Conservation (phyloP, 2,888 invertebrate genomes). For the Malachius bipustulatus region DNA sequence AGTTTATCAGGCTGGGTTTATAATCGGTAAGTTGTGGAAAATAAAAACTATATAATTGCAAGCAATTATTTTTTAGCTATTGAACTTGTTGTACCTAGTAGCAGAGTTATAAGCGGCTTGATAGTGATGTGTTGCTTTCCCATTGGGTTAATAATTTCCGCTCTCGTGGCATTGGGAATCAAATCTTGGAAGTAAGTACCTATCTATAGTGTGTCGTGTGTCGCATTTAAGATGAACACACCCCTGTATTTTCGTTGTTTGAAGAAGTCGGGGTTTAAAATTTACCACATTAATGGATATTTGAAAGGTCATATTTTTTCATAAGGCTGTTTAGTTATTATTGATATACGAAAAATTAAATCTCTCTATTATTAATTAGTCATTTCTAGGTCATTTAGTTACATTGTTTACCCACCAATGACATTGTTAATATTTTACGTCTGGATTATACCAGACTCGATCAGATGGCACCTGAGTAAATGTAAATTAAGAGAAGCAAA, state of each 20-base stretch:
- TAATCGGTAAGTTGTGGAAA: constrained; percentile 58
- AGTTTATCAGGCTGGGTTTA: constrained; percentile 59
- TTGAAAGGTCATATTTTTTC: too few species aligned
- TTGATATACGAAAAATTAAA: too few species aligned
- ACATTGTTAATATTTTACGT: constrained; percentile 54
- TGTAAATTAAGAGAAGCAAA: constrained; percentile 46
- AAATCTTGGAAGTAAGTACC: constrained; percentile 52
- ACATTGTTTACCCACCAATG: constrained; percentile 53
- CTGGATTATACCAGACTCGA: constrained; percentile 58
- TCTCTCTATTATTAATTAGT: too few species aligned
- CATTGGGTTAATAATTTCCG: constrained; percentile 54
- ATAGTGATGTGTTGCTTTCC: constrained; percentile 60
- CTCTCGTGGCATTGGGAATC: constrained; percentile 52
- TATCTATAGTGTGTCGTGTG: too few species aligned
- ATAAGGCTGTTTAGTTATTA: too few species aligned
- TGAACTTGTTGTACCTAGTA: constrained; percentile 64
- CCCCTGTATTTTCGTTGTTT: too few species aligned
- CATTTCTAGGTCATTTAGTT: constrained; percentile 24
- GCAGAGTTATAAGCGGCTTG: constrained; percentile 59
- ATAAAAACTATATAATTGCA: too few species aligned
- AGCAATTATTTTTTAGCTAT: constrained; percentile 48
- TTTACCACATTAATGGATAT: too few species aligned
- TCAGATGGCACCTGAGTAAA: constrained; percentile 61
- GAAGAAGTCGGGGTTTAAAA: too few species aligned
- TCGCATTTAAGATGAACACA: too few species aligned